Evolutionary conservation across 2,888 invertebrate genomes (phyloP).

Genomic region (Megalurothrips usitatus): DNA sequence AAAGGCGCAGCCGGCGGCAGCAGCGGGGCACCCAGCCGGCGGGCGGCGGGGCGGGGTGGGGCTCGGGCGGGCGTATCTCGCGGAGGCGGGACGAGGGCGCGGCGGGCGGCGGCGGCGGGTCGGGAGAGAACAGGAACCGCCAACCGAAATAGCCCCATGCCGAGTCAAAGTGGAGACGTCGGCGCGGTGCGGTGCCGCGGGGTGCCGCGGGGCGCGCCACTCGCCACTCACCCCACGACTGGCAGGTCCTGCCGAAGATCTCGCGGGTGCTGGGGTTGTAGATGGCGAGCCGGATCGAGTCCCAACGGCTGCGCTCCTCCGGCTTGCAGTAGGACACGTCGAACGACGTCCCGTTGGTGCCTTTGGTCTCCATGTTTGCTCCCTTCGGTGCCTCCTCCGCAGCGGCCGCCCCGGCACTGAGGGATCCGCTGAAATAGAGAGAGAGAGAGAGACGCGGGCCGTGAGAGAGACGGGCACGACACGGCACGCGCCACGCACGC

Average conservation of each 20-base stretch:
- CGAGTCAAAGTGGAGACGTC: background rate
- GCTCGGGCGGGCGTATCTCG: background rate
- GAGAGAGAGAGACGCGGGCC: too few species aligned
- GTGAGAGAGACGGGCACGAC: too few species aligned
- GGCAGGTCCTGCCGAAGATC: slow-evolving; percentile 57
- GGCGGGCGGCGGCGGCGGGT: background rate
- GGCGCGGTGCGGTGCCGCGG: background rate
- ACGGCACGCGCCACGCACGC: too few species aligned
- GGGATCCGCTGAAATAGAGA: too few species aligned
- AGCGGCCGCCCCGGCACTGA: too few species aligned
- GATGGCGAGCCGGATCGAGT: slow-evolving; percentile 43
- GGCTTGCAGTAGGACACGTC: slow-evolving; percentile 39
- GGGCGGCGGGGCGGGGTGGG: background rate
- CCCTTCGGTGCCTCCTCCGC: background rate
- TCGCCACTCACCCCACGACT: slow-evolving; percentile 61
- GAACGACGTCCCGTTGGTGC: slow-evolving; percentile 38
- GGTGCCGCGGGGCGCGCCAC: slow-evolving; percentile 33
- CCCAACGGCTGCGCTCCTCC: slow-evolving; percentile 40
- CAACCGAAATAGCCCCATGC: background rate
- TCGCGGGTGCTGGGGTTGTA: slow-evolving; percentile 51
- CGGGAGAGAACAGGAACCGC: too few species aligned
- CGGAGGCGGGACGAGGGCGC: background rate
- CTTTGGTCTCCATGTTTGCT: slow-evolving; percentile 29
- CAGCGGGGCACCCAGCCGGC: background rate
- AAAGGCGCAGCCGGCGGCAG: background rate